Percentiles rank a stretch among this genome's conserved stretches.
These are phyloP conservation scores for Machimus atricapillus DNA, from an alignment of 2,888 invertebrate genomes.

Conservation along the genomic window DNA sequence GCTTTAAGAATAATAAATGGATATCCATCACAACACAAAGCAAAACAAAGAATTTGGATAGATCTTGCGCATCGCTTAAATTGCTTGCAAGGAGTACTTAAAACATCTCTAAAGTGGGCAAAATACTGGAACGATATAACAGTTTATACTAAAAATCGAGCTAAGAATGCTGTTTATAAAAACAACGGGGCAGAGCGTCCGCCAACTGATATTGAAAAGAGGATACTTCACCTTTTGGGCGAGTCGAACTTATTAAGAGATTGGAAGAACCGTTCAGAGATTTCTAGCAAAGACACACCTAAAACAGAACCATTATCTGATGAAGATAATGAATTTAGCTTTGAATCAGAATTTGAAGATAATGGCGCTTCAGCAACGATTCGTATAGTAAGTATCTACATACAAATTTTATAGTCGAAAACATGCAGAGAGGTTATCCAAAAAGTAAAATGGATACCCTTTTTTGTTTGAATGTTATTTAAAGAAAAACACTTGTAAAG, in stretches of 20 bases:
- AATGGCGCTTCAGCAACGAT: not conserved
- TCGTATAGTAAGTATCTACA: not conserved
- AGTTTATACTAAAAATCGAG: constrained; percentile 43
- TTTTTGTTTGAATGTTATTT: not conserved
- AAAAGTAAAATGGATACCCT: not conserved
- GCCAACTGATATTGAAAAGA: constrained; percentile 39
- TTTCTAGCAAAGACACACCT: not conserved
- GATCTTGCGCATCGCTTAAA: constrained; percentile 45
- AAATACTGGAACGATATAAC: constrained; percentile 46
- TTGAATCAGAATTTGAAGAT: not conserved
- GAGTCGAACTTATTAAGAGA: constrained; percentile 28
- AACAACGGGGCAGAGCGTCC: constrained; percentile 30
- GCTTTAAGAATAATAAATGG: constrained; percentile 42
- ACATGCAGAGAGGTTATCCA: too few species aligned
- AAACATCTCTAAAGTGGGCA: constrained; percentile 45
- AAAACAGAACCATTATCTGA: not conserved
- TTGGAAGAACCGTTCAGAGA: constrained; percentile 39
- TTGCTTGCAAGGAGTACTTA: constrained; percentile 42
- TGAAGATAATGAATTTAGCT: not conserved
- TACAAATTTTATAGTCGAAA: not conserved
- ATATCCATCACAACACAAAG: not conserved
- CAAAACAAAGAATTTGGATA: constrained; percentile 45
- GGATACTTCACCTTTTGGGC: constrained; percentile 40
- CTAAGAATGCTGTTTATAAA: constrained; percentile 27
- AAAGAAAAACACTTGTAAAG: not conserved